These are phyloP conservation scores for Chymomyza amoena DNA, from an alignment of 2,888 invertebrate genomes.

Conservation along the genomic window DNA sequence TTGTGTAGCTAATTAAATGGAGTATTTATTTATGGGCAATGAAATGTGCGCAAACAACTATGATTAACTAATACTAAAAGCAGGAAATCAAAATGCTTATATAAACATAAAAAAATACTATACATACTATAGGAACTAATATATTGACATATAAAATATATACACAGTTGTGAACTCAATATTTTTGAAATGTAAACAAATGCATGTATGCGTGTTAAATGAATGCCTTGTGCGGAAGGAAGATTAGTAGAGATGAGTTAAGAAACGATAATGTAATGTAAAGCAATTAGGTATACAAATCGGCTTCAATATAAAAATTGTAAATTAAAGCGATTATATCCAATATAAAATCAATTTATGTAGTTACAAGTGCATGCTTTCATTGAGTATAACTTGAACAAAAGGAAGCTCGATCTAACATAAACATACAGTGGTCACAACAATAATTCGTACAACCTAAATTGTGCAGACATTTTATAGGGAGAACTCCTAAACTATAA, in stretches of 20 bases:
- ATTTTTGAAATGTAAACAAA: neutral
- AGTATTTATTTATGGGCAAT: conserved; percentile 69
- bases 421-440: neutral
- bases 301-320: neutral
- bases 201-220: neutral
- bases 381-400: neutral
- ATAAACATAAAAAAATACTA: conserved; percentile 64
- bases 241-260: neutral
- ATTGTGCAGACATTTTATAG: neutral
- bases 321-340: neutral
- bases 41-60: conserved; percentile 48
- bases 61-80: conserved; percentile 66
- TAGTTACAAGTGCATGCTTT: neutral
- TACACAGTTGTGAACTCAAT: conserved; percentile 10
- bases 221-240: neutral
- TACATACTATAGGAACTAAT: conserved; percentile 27
- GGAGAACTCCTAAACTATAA: too few species aligned
- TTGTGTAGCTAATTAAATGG: conserved; percentile 52
- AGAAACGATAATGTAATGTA: neutral
- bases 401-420: neutral
- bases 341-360: neutral
- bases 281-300: neutral
- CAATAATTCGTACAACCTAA: neutral
- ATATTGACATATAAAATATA: conserved; percentile 58
- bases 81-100: conserved; percentile 38